Evolutionary conservation across 2,888 invertebrate species (phyloP), one percentile per base, ranked within the genome.

Genomic region (Sphaerophoria taeniata): DNA sequence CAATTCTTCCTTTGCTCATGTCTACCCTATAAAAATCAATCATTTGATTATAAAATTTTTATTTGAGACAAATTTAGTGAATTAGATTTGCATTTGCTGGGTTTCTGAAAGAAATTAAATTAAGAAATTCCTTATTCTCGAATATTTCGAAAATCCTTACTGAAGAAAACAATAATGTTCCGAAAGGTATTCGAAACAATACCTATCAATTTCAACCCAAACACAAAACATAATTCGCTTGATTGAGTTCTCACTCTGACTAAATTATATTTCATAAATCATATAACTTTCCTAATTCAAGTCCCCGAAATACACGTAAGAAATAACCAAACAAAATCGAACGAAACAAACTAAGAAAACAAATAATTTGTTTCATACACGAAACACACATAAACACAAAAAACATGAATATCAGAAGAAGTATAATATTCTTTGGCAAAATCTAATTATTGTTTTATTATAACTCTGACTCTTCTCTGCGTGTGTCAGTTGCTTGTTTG

Each of bases 401-500:
- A 39, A 16, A 36, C 9, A 39, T 2, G 43, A 43, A 43, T 3
- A 43, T 11, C 11, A 43, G 12, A 12, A 7, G 12, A 12, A 6
- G 39, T 43, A 43, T 24, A 60, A 65, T 39, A 73, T 45, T 73
- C 45, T 31, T 61, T 69, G 14, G 11, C 53, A 34, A 33, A 80
- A 69, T 69, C 71, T 43, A 65, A 81, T 76, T 16, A 70, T 70
- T 36, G 24, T 34, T 58, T 56, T 43, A 43, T 63, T 58, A 60
- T 39, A 58, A 70, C 60, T 60, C 51, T 60, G 24, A 24, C 24
- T 24, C 24, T 24, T 24, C 24, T 36, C 49, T 31, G 11, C 24
- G 24, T 12, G 65, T 43, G 56, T 14, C 81, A 76, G 70, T 81
- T 71, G 71, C 24, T 76, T 76, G n/a, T 43, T 70, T 75, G 61